These are phyloP conservation scores for Musca vetustissima DNA, from an alignment of 1,140 invertebrate species.

Conservation along the genomic window DNA sequence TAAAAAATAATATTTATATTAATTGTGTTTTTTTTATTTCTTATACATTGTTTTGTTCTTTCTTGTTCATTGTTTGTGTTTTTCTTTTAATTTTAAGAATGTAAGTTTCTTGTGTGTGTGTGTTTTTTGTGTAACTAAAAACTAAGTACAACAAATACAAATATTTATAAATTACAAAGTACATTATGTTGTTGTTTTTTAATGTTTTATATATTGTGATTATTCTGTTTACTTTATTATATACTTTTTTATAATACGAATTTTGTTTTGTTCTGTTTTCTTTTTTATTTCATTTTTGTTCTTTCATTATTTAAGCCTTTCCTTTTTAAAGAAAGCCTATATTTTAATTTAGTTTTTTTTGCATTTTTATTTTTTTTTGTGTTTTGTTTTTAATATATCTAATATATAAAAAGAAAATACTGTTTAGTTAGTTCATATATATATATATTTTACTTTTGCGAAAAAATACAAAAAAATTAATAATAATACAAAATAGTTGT, in stretches of 20 bases:
- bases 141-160: constrained; percentile 18
- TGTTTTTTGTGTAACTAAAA: constrained; percentile 11
- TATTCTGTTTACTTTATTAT: constrained; percentile 7
- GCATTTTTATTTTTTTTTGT: neutral
- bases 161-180: constrained; percentile 28
- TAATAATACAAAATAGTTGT: constrained; percentile 5
- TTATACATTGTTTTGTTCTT: constrained; percentile 3
- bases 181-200: constrained; percentile 10
- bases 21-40: constrained; percentile 11
- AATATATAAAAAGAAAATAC: constrained; percentile 17
- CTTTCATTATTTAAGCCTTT: constrained; percentile 8
- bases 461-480: constrained; percentile 21
- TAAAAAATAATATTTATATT: neutral
- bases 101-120: neutral
- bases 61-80: constrained; percentile 14
- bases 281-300: constrained; percentile 13
- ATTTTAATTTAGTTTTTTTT: constrained; percentile 11
- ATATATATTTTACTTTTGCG: neutral
- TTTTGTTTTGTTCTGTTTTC: constrained; percentile 13
- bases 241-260: neutral
- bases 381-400: constrained; percentile 11
- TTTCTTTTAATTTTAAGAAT: constrained; percentile 6
- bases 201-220: constrained; percentile 13
- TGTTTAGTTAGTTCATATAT: constrained; percentile 7
- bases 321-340: constrained; percentile 5